Percentiles rank a stretch among this genome's conserved stretches.
These are phyloP conservation scores for Papio anubis DNA, from an alignment of 2,113 vertebrate species.

Conservation along the genomic window DNA sequence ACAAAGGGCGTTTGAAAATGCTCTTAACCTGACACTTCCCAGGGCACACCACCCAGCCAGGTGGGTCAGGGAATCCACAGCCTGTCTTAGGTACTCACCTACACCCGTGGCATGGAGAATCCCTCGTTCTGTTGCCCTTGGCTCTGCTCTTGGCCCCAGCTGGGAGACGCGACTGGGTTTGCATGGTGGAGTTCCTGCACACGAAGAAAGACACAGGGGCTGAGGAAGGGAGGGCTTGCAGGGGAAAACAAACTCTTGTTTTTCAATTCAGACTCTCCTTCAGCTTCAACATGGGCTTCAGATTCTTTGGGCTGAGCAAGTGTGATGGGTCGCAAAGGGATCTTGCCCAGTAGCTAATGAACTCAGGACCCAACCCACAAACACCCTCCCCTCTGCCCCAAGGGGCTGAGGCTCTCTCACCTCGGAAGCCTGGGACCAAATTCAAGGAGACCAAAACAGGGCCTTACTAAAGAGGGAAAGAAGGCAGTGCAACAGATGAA, in stretches of 20 bases:
- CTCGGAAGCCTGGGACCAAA: not conserved
- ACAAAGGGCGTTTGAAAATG: not conserved
- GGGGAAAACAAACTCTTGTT: not conserved
- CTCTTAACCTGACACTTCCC: not conserved
- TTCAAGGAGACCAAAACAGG: not conserved
- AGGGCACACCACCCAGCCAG: fast-evolving
- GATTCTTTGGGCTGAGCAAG: not conserved
- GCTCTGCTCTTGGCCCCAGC: not conserved
- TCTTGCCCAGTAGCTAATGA: not conserved
- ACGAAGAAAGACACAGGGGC: not conserved
- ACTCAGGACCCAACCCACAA: not conserved
- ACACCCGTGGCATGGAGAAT: not conserved
- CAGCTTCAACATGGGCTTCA: not conserved
- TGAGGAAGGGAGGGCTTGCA: not conserved
- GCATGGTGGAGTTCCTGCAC: not conserved
- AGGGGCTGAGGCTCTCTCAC: not conserved
- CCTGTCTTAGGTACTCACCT: not conserved
- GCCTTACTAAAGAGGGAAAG: not conserved
- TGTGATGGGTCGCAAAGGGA: not conserved
- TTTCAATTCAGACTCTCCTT: too few species aligned
- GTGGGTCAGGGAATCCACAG: fast-evolving
- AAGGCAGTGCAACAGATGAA: not conserved
- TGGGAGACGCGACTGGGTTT: not conserved
- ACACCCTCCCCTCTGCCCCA: not conserved
- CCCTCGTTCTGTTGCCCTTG: not conserved